Evolutionary conservation across 2,113 vertebrate genomes (phyloP).

Genomic region (Coregonus clupeaformis): DNA sequence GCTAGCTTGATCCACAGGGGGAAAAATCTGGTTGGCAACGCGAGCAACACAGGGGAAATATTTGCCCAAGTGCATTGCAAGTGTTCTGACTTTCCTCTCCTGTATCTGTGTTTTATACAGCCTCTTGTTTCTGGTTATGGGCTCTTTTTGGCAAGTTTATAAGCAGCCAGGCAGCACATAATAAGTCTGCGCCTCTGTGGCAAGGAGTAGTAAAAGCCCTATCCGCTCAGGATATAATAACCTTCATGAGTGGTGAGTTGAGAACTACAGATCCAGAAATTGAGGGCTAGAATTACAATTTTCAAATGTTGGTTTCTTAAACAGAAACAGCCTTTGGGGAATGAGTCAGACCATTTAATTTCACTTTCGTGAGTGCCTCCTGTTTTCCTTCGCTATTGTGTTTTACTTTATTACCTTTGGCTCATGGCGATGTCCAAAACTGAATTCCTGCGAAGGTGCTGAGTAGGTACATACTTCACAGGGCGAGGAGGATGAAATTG

Average conservation of each 20-base stretch:
- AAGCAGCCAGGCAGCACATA: background rate
- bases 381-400: slow-evolving; percentile 54
- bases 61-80: slow-evolving; percentile 10
- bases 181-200: slow-evolving; percentile 18
- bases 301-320: slow-evolving; percentile 23
- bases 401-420: slow-evolving; percentile 58
- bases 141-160: background rate
- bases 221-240: slow-evolving; percentile 28
- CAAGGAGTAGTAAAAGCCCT: slow-evolving; percentile 13
- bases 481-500: background rate
- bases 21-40: background rate
- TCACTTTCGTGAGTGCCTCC: slow-evolving; percentile 46
- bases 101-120: background rate
- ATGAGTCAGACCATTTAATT: slow-evolving; percentile 59
- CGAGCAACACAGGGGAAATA: slow-evolving; percentile 37
- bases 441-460: slow-evolving; percentile 47
- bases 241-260: slow-evolving; percentile 53
- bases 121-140: background rate
- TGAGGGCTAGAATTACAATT: slow-evolving; percentile 41
- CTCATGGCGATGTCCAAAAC: slow-evolving; percentile 30
- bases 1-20: background rate
- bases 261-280: slow-evolving; percentile 53
- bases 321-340: slow-evolving; percentile 38
- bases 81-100: background rate
- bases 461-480: slow-evolving; percentile 9